Percentiles rank a stretch among this genome's conserved stretches.
These are phyloP conservation scores for Amyelois transitella DNA, from an alignment of 1,140 invertebrate species.

Conservation along the genomic window DNA sequence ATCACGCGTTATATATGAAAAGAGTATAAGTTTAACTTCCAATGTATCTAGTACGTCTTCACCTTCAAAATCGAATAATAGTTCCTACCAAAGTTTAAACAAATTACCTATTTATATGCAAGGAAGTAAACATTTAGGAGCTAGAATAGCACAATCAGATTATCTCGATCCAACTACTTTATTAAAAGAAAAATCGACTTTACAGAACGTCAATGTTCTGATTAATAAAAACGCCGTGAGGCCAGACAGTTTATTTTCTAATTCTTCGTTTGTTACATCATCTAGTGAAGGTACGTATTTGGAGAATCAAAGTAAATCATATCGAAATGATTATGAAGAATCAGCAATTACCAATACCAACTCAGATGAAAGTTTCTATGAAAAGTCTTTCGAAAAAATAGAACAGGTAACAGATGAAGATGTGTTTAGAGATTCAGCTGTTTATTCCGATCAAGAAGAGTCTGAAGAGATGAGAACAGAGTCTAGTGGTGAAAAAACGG, in stretches of 20 bases:
- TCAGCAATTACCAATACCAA: slow-evolving; percentile 21
- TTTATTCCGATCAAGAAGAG: slow-evolving; percentile 83
- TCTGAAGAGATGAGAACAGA: slow-evolving; percentile 34
- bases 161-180: slow-evolving; percentile 86
- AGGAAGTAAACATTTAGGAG: slow-evolving; percentile 87
- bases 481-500: slow-evolving; percentile 20
- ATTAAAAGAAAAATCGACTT: slow-evolving; percentile 65
- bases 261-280: slow-evolving; percentile 77
- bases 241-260: slow-evolving; percentile 71
- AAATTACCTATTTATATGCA: slow-evolving; percentile 80
- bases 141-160: slow-evolving; percentile 89
- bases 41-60: slow-evolving; percentile 45
- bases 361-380: slow-evolving; percentile 81
- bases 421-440: slow-evolving; percentile 86
- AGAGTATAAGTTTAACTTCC: slow-evolving; percentile 58
- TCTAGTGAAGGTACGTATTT: slow-evolving; percentile 75
- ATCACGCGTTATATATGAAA: slow-evolving; percentile 46
- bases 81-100: slow-evolving; percentile 69
- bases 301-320: slow-evolving; percentile 39
- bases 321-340: slow-evolving; percentile 2
- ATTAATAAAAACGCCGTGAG: slow-evolving; percentile 73
- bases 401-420: slow-evolving; percentile 79
- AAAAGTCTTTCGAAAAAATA: slow-evolving; percentile 84
- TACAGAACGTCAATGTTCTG: slow-evolving; percentile 66
- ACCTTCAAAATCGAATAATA: slow-evolving; percentile 57